Evolutionary conservation across 1,140 invertebrate species (phyloP).

Genomic region (Orchesella cincta): DNA sequence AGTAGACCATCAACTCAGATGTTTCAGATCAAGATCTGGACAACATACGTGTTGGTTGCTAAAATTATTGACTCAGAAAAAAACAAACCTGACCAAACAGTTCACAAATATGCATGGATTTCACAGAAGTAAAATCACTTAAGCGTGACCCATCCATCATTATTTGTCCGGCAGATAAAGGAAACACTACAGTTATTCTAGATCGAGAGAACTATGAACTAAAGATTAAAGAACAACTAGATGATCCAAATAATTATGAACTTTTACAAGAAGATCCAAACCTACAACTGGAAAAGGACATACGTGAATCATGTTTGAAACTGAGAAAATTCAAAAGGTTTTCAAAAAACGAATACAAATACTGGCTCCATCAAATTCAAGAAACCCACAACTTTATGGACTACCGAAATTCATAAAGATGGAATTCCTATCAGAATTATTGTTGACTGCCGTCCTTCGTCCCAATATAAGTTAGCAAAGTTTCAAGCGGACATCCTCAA

Average conservation of each 20-base stretch:
- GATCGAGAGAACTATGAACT: slow-evolving; percentile 39
- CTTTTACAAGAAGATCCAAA: slow-evolving; percentile 32
- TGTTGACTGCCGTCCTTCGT: slow-evolving; percentile 48
- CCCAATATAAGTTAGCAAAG: slow-evolving; percentile 48
- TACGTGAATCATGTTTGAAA: background rate
- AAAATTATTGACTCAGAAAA: background rate
- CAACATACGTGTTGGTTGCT: background rate
- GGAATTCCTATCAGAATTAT: slow-evolving; percentile 50
- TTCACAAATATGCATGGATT: background rate
- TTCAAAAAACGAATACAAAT: slow-evolving; percentile 21
- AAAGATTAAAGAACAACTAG: slow-evolving; percentile 42
- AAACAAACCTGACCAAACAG: background rate
- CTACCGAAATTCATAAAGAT: slow-evolving; percentile 53
- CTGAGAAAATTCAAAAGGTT: background rate
- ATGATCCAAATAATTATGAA: too few relatives aligned
- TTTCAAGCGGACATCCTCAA: slow-evolving; percentile 42
- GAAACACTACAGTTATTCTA: slow-evolving; percentile 49
- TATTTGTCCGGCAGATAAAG: slow-evolving; percentile 53
- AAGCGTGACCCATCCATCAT: too few relatives aligned
- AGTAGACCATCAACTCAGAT: background rate
- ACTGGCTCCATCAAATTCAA: slow-evolving; percentile 26
- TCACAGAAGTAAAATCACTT: too few relatives aligned
- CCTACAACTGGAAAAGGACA: background rate
- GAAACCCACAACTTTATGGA: slow-evolving; percentile 45
- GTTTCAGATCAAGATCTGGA: background rate